phyloP scores from a whole-genome alignment of 2,888 invertebrate species.

The Chloroclystis v-ata region DNA sequence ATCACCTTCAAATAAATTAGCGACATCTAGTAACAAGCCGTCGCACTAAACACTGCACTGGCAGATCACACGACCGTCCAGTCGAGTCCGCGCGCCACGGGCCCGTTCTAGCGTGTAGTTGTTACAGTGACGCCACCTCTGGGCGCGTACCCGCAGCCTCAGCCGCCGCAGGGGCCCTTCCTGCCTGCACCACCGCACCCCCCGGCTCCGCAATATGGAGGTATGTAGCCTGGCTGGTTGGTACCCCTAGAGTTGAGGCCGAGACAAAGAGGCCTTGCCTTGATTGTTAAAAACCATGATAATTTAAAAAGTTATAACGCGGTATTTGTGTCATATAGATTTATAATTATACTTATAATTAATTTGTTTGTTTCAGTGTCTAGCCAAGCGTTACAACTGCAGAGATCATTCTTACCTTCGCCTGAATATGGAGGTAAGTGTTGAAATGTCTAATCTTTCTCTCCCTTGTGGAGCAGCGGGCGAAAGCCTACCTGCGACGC shows the following conservation, averaged over 20 bases:
- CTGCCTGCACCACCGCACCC: slow-evolving; percentile 82
- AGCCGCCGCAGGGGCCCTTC: slow-evolving; percentile 79
- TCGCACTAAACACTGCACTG: neutral
- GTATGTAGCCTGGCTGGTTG: no score
- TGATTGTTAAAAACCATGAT: no score
- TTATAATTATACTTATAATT: neutral
- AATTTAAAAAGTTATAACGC: slow-evolving; percentile 5
- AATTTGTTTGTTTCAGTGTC: slow-evolving; percentile 7
- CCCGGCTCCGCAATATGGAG: slow-evolving; percentile 75
- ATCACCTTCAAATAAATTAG: neutral
- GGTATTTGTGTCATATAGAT: no score
- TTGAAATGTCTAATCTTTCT: no score
- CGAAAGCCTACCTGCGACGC: no score
- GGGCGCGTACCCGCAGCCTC: slow-evolving; percentile 79
- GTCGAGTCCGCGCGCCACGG: neutral
- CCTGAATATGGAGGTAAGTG: slow-evolving; percentile 20
- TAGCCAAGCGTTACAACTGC: slow-evolving; percentile 17
- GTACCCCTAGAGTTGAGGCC: no score
- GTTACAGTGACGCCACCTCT: slow-evolving; percentile 76
- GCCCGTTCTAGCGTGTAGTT: slow-evolving; percentile 35
- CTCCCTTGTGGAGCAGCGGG: no score
- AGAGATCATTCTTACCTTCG: slow-evolving; percentile 15
- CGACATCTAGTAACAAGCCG: neutral
- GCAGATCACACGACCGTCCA: slow-evolving; percentile 1
- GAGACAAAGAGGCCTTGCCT: no score